These are phyloP conservation scores for Promerops cafer DNA, from an alignment of 2,113 vertebrate species.

Conservation along the genomic window DNA sequence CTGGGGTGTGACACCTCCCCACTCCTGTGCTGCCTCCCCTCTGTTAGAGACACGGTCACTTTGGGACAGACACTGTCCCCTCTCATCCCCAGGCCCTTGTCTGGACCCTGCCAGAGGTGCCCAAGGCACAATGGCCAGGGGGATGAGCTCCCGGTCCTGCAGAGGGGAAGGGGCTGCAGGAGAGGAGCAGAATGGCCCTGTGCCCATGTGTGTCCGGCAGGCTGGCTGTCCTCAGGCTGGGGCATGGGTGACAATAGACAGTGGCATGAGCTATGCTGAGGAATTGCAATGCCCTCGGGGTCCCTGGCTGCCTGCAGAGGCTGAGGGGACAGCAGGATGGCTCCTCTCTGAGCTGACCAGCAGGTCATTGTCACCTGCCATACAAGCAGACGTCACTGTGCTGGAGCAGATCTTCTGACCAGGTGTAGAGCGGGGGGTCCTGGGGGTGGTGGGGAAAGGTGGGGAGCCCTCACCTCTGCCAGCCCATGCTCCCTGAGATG, in stretches of 20 bases:
- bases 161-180: neutral
- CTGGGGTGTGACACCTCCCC: neutral
- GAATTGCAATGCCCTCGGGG: neutral
- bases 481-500: accelerated
- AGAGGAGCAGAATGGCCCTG: neutral
- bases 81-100: neutral
- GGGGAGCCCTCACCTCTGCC: neutral
- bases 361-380: neutral
- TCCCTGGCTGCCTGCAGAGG: neutral
- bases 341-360: neutral
- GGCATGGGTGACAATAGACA: neutral
- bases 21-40: neutral
- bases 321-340: neutral
- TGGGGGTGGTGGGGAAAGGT: accelerated
- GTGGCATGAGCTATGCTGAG: accelerated
- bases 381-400: accelerated
- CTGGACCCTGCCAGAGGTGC: neutral
- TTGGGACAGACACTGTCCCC: neutral
- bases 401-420: neutral
- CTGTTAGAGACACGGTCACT: accelerated
- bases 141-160: neutral
- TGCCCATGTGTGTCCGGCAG: accelerated
- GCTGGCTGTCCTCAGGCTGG: neutral
- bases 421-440: too few species aligned
- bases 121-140: neutral